Base-by-base conservation (phyloP, 2,797 vertebrate species). In the Manis crassicaudata region DNA sequence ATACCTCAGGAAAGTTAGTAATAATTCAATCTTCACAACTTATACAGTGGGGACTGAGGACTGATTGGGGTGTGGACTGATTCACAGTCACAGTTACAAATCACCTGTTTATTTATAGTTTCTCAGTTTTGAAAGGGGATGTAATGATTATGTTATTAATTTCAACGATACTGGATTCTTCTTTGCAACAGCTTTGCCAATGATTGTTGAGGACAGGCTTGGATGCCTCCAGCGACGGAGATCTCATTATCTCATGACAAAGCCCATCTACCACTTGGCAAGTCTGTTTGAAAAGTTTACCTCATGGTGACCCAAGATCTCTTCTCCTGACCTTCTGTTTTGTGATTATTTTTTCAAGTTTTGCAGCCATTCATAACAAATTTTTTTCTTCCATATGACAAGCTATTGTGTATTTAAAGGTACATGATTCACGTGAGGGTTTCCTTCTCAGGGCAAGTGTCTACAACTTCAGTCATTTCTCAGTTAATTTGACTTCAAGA, bases 41-140 rank as follows among this genome's bases (percentile, higher is more conserved):
- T 81, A 84, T n/a, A 54, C 76, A 85, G 60, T 94, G 13, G 62
- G 16, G 32, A 40, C 63, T 84, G 13, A 62, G 16, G 32, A 40
- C 63, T 84, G 75, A 82, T 91, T 89, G n/a, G 65, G 29, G 10
- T 90, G 72, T 62, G 56, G 35, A 80, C n/a, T 89, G 73, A 96
- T 95, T 94, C 96, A 95, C 97, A 83, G 80, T 62, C 93, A 83
- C 23, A 40, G 40, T 60, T 89, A 92, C 50, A 91, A 93, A 92
- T 72, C 75, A 82, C 56, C 81, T 54, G 54, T 68, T 96, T 91
- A 92, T 75, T 95, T 91, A 68, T 91, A 68, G 35, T 91, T 96
- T 91, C 46, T 88, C 73, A 54, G 17, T 85, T 96, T 96, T 46
- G 52, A 63, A 86, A 73, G 35, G 54, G 60, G 86, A 77, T 35